Base-by-base conservation (phyloP, 1,140 invertebrate species). In the Hetaerina americana region DNA sequence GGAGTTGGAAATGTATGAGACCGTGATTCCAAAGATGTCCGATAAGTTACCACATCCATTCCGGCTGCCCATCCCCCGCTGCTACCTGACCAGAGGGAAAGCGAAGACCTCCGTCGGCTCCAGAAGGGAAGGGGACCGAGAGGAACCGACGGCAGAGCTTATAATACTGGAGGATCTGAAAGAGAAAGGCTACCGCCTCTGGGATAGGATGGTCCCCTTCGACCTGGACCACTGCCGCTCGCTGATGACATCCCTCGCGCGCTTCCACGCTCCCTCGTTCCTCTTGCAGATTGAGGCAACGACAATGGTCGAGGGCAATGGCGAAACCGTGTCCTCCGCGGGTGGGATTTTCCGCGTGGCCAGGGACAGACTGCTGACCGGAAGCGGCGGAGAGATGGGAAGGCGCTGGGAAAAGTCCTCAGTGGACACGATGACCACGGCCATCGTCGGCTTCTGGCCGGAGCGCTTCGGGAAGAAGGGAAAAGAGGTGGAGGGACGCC, bases 31-130 rank as follows among this genome's bases (percentile, higher is more conserved):
- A 22, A 12, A 12, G 49, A 57, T 57, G 49, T 12, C 12, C 12
- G 22, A 22, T 12, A 57, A 22, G 12, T 22, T 57, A 22, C 49
- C 12, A 22, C 49, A 22, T 12, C n/a, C n/a, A n/a, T n/a, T n/a
- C n/a, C 12, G 22, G 49, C 12, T 57, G 49, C 49, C 49, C 12
- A 22, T 57, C 12, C 12, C 49, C 49, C 12, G 22, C 22, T 57
- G 49, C 22, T 57, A 57, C 49, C 49, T 57, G 49, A 22, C 22
- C 12, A 12, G 49, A 57, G 49, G 22, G 12, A 22, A 57, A 12
- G n/a, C n/a, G n/a, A n/a, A n/a, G n/a, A n/a, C n/a, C n/a, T 40
- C 68, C 0, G 81, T 79, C 77, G 81, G 81, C 71, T 78, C 82
- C 18, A 77, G 78, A 5, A 81, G 81, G 69, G 76, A 81, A 0